Base-by-base conservation (phyloP, 2,113 vertebrate species). In the Podarcis cretensis region DNA sequence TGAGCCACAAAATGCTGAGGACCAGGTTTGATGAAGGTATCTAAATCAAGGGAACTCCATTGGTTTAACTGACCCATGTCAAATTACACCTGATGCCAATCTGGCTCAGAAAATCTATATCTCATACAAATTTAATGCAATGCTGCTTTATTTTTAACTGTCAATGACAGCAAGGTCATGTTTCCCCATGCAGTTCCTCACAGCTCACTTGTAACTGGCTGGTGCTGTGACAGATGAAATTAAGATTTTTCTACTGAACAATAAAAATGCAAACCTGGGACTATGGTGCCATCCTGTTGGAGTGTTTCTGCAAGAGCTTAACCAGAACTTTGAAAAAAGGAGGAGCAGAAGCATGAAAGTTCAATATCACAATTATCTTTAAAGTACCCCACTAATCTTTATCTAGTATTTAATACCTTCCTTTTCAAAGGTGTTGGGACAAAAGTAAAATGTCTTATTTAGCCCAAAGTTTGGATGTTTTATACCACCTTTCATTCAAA, bases 361-460 rank as follows among this genome's bases (percentile, higher is more conserved):
- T 6, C 78, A 86, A 88, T 92, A 94, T 90, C 81, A 84, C 90
- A 90, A 63, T 82, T 79, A 54, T 59, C 79, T 94, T 95, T 65
- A 92, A 89, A 90, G 48, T 81, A 90, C 40, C 76, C 0, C 81
- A 40, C 30, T 91, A 87, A 89, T 93, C 8, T 73, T 32, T 84
- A 76, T 83, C 86, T 89, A 86, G 86, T 84, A 88, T 66, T 37
- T 30, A 89, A 63, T 63, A 23, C 27, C 63, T 2, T 73, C 27
- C 74, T 93, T 89, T 86, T 93, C 77, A 91, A 89, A 92, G 75
- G 82, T 68, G 35, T 25, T 66, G 27, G 23, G 25, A 23, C 16
- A n/a, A 68, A 25, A 20, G 16, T 68, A 57, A 73, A 25, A 74
- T 75, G 69, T 75, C 71, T 75, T 40, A 5, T 25, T 66, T 75